phyloP scores from a whole-genome alignment of 1,140 invertebrate genomes.

The Batillaria attramentaria region DNA sequence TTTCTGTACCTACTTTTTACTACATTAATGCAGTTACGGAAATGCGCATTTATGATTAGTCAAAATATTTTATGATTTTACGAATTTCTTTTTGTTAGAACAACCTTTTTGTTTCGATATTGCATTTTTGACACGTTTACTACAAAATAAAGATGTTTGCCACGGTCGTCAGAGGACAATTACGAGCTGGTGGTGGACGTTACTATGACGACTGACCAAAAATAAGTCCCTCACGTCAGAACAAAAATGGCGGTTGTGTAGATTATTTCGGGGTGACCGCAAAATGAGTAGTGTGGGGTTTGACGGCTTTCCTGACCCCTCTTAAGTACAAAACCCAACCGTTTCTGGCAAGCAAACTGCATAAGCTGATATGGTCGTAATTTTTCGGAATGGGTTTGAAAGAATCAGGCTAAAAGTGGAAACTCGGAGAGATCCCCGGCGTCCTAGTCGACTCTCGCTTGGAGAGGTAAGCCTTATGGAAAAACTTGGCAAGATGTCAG shows the following conservation, averaged over 20 bases:
- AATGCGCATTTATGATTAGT: too few relatives aligned
- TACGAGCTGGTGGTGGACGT: neutral
- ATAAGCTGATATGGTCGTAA: neutral
- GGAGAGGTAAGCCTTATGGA: neutral
- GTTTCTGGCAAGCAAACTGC: too few relatives aligned
- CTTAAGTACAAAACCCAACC: too few relatives aligned
- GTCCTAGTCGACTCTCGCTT: neutral
- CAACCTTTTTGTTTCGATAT: neutral
- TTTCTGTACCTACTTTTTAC: too few relatives aligned
- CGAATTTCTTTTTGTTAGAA: neutral
- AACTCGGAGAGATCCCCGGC: neutral
- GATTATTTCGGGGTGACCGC: slow-evolving; percentile 25
- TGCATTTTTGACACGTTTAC: neutral
- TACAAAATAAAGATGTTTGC: neutral
- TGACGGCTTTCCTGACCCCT: neutral
- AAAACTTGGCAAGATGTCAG: slow-evolving; percentile 10
- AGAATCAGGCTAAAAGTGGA: neutral
- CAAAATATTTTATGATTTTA: too few relatives aligned
- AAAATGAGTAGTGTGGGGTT: neutral
- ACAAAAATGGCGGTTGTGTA: slow-evolving; percentile 34
- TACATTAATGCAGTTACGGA: too few relatives aligned
- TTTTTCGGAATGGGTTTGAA: neutral
- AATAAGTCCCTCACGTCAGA: slow-evolving; percentile 32
- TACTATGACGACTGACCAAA: slow-evolving; percentile 35
- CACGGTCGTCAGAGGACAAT: neutral